Evolutionary conservation across 2,797 vertebrate genomes (phyloP).

Genomic region (Poeciliopsis paucimaculata): DNA sequence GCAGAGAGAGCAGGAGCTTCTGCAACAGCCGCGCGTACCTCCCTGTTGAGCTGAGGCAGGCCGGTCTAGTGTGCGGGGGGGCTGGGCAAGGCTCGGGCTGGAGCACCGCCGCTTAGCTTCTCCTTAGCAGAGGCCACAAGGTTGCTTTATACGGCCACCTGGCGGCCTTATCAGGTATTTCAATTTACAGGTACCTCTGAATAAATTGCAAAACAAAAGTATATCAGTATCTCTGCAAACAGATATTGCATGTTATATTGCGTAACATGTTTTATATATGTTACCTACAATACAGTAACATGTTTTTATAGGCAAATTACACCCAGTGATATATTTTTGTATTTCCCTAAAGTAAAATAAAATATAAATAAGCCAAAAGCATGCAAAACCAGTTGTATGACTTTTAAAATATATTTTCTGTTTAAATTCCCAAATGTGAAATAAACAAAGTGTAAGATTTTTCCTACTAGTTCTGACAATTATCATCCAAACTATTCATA

Average conservation of each 20-base stretch:
- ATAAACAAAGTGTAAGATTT: too few relatives aligned
- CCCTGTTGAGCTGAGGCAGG: slow-evolving; percentile 65
- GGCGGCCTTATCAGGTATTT: slow-evolving; percentile 14
- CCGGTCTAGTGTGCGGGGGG: slow-evolving; percentile 69
- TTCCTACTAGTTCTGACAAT: too few relatives aligned
- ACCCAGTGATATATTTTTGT: background rate
- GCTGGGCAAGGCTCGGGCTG: slow-evolving; percentile 65
- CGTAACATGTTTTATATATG: too few relatives aligned
- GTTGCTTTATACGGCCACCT: slow-evolving; percentile 46
- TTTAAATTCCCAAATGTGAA: too few relatives aligned
- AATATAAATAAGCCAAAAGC: too few relatives aligned
- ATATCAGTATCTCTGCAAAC: background rate
- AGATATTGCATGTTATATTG: too few relatives aligned
- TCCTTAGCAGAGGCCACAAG: slow-evolving; percentile 27
- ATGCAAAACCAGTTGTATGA: too few relatives aligned
- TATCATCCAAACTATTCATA: background rate
- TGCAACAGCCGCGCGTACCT: slow-evolving; percentile 65
- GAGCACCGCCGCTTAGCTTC: slow-evolving; percentile 62
- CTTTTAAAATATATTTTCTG: too few relatives aligned
- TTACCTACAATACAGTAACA: background rate
- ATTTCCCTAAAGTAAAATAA: too few relatives aligned
- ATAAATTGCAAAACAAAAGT: background rate
- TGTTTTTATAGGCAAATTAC: background rate
- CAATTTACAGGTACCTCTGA: background rate
- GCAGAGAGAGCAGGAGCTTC: slow-evolving; percentile 30